Percentiles rank a stretch among this genome's conserved stretches.
phyloP scores from a whole-genome alignment of 2,113 vertebrate genomes.

The Dicaeum eximium region DNA sequence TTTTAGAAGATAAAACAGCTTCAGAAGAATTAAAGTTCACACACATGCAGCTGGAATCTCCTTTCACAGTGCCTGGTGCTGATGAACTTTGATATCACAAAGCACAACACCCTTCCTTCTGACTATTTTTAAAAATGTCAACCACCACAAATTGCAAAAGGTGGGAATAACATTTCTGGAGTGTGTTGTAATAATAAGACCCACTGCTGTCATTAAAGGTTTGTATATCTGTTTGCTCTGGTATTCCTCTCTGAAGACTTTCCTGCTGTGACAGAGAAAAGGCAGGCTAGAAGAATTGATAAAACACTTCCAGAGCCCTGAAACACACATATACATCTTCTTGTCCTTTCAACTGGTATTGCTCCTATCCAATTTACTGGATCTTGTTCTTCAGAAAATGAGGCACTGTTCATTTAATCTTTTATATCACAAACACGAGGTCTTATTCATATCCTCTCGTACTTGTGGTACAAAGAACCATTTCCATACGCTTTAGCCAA shows the following conservation, averaged over 20 bases:
- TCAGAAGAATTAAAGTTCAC: slow-evolving; percentile 12
- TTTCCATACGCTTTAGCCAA: neutral
- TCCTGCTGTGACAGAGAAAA: slow-evolving; percentile 3
- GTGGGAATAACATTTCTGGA: neutral
- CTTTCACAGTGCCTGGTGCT: neutral
- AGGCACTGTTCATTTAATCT: neutral
- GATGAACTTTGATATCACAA: slow-evolving; percentile 3
- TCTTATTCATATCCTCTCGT: neutral
- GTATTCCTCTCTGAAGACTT: neutral
- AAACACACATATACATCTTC: neutral
- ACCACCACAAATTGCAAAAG: neutral
- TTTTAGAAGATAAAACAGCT: slow-evolving; percentile 35
- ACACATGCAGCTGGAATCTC: neutral
- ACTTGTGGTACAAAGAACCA: neutral
- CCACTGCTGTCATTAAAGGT: neutral
- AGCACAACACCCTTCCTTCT: neutral
- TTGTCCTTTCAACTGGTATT: neutral
- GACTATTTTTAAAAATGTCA: neutral
- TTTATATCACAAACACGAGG: neutral
- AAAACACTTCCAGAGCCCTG: neutral
- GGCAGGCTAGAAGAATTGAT: neutral
- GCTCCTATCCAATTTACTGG: neutral
- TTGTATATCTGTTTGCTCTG: slow-evolving; percentile 2
- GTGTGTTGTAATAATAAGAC: neutral
- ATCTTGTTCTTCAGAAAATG: neutral